Evolutionary conservation across 2,888 invertebrate genomes (phyloP), one percentile per base, ranked within the genome.

Genomic region (Malacosoma neustria): DNA sequence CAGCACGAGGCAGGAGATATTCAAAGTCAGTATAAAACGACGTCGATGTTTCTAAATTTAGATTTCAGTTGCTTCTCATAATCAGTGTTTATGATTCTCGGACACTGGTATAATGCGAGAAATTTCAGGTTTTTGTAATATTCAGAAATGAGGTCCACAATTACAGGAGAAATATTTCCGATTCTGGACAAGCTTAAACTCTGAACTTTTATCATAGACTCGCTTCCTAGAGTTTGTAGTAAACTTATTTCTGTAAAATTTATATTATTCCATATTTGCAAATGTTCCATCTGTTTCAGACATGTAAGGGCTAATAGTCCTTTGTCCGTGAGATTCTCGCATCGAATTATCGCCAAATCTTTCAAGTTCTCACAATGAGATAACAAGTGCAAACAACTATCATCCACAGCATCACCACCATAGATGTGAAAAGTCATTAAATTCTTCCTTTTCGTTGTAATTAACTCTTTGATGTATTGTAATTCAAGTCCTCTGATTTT

Each of bases 231-330:
- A 30, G 73, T 72, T 42, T 51, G 60, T 3, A 70, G 45, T 30
- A 87, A 56, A 41, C 53, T 66, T 3, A 38, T 46, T 56, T 84
- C 79, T 13, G 74, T 62, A 47, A 87, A 86, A 35, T 59, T 63
- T 1, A 39, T 42, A 49, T 84, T 87, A 48, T 86, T 84, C 86
- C 86, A 87, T 42, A 87, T 58, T 45, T 76, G 77, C 44, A 87
- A 58, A 45, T 71, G 68, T 41, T 68, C 52, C 41, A 84, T 49
- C 11, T 50, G 49, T 42, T 58, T 60, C 11, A 81, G 59, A 39
- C 64, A 56, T 13, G 57, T 51, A 30, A 87, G 46, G 33, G 54
- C 49, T 7, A 67, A 45, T 9, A 87, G 56, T 9, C 77, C 80
- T 22, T 48, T 52, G 45, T 87, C 81, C 0, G 80, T 77, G 1